Percentiles rank a stretch among this genome's conserved stretches.
These are phyloP conservation scores for Brachionus rubens DNA, from an alignment of 1,140 invertebrate genomes.

Conservation along the genomic window DNA sequence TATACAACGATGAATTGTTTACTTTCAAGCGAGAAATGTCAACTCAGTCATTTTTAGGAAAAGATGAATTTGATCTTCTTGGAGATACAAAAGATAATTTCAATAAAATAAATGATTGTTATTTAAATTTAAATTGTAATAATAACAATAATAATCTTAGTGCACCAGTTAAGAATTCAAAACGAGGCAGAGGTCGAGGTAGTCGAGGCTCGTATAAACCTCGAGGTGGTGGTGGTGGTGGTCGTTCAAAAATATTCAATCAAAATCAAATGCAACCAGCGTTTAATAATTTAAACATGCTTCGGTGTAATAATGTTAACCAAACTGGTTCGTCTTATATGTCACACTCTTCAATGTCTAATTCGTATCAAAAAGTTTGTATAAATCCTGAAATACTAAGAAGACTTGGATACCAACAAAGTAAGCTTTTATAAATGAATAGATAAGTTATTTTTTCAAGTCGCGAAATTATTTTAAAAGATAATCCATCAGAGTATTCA, in stretches of 20 bases:
- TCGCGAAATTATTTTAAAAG: not conserved
- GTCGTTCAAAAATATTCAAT: not conserved
- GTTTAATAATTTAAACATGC: conserved; percentile 2
- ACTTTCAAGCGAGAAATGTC: not conserved
- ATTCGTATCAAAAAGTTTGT: conserved; percentile 22
- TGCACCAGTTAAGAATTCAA: not conserved
- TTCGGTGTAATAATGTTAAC: not conserved
- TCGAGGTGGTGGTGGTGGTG: not conserved
- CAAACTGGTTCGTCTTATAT: not conserved
- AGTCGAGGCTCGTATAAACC: conserved; percentile 32
- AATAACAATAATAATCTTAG: conserved; percentile 12
- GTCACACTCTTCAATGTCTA: not conserved
- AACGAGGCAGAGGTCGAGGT: conserved; percentile 13
- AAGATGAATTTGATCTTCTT: conserved; percentile 15
- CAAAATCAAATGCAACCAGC: not conserved
- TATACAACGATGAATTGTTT: not conserved
- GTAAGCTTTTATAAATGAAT: not conserved
- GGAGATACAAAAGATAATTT: not conserved
- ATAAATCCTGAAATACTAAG: conserved; percentile 33
- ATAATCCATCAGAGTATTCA: too few species aligned
- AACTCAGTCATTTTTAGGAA: not conserved
- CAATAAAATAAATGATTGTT: not conserved
- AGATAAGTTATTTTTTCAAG: not conserved
- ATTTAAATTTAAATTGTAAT: conserved; percentile 1
- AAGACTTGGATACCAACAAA: conserved; percentile 15